A percentile compares a stretch with the other conserved stretches of the same genome.
These are phyloP conservation scores for Frieseomelitta varia DNA, from an alignment of 1,140 invertebrate species.

Conservation along the genomic window DNA sequence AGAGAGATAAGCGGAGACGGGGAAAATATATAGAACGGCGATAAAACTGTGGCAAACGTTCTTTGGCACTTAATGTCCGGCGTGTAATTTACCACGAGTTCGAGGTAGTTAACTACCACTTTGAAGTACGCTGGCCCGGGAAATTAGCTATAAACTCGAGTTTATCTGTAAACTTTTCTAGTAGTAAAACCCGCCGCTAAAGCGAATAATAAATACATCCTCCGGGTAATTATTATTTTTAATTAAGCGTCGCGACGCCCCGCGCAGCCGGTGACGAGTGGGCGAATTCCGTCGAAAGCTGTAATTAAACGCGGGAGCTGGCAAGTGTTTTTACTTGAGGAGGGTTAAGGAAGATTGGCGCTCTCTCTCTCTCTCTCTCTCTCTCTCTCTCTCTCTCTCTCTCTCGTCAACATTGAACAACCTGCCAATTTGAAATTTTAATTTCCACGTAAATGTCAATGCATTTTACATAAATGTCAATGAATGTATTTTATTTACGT, in stretches of 20 bases:
- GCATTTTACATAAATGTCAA: too few relatives aligned
- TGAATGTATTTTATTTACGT: too few relatives aligned
- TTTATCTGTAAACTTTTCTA: slow-evolving; percentile 62
- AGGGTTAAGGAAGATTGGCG: neutral
- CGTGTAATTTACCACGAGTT: slow-evolving; percentile 63
- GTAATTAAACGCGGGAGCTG: slow-evolving; percentile 30
- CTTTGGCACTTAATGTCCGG: slow-evolving; percentile 57
- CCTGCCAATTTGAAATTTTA: neutral
- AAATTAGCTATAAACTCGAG: slow-evolving; percentile 59
- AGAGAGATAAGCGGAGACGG: slow-evolving; percentile 47
- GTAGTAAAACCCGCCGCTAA: slow-evolving; percentile 49
- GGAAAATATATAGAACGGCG: slow-evolving; percentile 41
- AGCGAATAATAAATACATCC: slow-evolving; percentile 54
- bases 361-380: too few relatives aligned
- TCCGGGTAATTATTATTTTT: slow-evolving; percentile 61
- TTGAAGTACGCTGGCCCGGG: slow-evolving; percentile 57
- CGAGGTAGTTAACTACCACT: slow-evolving; percentile 59
- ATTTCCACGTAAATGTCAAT: neutral
- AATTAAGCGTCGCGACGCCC: slow-evolving; percentile 43
- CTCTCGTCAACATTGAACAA: neutral
- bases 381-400: neutral
- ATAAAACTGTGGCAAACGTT: slow-evolving; percentile 54
- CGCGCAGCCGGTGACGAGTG: neutral
- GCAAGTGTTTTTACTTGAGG: neutral
- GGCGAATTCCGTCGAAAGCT: neutral